phyloP scores from a whole-genome alignment of 2,797 vertebrate species.

The Protosalanx chinensis region DNA sequence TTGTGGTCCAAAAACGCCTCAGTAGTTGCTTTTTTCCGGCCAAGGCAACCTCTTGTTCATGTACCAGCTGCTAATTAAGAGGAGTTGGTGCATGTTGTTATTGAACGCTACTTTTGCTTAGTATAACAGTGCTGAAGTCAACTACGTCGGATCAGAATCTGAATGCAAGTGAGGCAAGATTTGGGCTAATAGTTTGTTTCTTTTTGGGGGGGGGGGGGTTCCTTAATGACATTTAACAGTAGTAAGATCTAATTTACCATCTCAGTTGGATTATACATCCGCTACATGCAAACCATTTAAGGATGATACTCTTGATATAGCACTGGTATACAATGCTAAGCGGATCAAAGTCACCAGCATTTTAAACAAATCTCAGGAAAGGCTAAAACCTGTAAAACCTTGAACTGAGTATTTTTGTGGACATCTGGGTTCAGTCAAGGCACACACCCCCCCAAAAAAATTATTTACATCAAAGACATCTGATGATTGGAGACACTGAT shows the following conservation, averaged over 20 bases:
- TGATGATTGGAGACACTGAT: conserved; percentile 29
- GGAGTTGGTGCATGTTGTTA: conserved; percentile 49
- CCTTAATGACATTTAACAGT: too few species aligned
- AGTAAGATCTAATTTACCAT: too few species aligned
- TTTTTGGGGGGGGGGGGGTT: too few species aligned
- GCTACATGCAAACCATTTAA: too few species aligned
- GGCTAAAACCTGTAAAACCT: conserved; percentile 20
- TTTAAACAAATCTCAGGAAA: conserved; percentile 31
- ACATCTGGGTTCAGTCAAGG: conserved; percentile 37
- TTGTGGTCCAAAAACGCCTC: conserved; percentile 68
- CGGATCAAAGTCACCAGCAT: too few species aligned
- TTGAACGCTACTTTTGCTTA: conserved; percentile 44
- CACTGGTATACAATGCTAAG: too few species aligned
- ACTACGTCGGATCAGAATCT: not conserved
- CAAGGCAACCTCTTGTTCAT: conserved; percentile 62
- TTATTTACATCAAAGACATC: conserved; percentile 20
- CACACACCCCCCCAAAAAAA: conserved; percentile 16
- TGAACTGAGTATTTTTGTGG: not conserved
- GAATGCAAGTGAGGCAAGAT: not conserved
- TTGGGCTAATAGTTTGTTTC: too few species aligned
- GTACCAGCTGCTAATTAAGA: conserved; percentile 70
- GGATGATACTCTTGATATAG: too few species aligned
- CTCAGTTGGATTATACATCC: too few species aligned
- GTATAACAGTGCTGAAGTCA: conserved; percentile 14
- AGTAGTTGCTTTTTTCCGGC: conserved; percentile 51